Evolutionary conservation across 2,113 vertebrate species (phyloP), one percentile per base, ranked within the genome.

Genomic region (Leptobrachium ailaonicum): DNA sequence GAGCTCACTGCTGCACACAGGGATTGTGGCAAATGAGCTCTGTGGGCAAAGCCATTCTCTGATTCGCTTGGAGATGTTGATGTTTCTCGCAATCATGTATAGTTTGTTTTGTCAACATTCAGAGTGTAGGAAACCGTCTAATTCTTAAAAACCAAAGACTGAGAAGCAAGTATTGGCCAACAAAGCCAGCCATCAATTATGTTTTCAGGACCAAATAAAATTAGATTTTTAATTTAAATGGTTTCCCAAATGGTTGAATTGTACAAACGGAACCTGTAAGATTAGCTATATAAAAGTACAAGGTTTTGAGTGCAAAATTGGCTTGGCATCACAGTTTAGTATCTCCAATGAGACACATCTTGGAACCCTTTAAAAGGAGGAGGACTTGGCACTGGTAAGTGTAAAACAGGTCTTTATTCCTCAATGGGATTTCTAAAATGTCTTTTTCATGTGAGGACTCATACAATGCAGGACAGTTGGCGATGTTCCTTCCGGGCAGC

Each of bases 291-390:
- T 14, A 13, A 77, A 77, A 77, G 41, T 40, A 12, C 8, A 62
- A 43, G 56, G 66, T 62, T 71, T 56, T 42, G 50, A 66, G 41
- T 58, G 44, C 42, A 73, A n/a, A 80, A 73, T 80, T 73, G 78
- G 71, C 78, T 53, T 45, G 56, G 62, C 60, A 54, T 64, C 11
- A 66, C 11, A n/a, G 47, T 60, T 74, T 53, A 60, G 63, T 68
- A 69, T 77, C 73, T 75, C n/a, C 73, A 75, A 41, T 7, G 62
- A 66, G 73, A 44, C 73, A 75, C 42, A 54, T 75, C 9, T 45
- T 56, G 60, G 42, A 80, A 71, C 12, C 45, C 6, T 66, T 64
- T 80, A 42, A 80, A 76, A 72, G 74, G 40, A 75, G 8, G 45
- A 58, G 50, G 63, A 73, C 50, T 63, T 45, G 66, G 73, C 67